Evolutionary conservation across 2,797 vertebrate species (phyloP), one percentile per base, ranked within the genome.

Genomic region (Morelia viridis): DNA sequence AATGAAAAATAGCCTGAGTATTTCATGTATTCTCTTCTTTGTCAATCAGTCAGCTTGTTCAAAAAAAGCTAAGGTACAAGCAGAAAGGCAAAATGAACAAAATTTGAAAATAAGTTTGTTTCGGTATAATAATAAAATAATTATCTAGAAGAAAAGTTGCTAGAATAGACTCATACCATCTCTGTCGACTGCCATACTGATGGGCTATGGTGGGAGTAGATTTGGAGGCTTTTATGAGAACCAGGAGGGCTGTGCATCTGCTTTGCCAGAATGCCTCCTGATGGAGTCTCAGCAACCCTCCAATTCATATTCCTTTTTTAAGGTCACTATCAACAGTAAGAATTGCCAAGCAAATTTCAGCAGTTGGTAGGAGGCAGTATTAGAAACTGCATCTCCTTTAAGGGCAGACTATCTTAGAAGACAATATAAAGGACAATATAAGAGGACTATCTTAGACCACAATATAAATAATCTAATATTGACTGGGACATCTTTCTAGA

Each of bases 1-100:
- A 97, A 85, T 96, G 35, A 93, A 95, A 94, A 96, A 96, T 90
- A 96, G 94, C 76, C 96, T 96, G 93, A 96, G 94, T 91, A 90
- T 83, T 95, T 90, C 89, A 53, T 92, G 64, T 3, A 57, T 8
- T 61, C 46, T 71, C 87, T 12, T 17, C 56, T 92, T 62, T 5
- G 50, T 35, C 85, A 92, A 92, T 93, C 89, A 17, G 56, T 80
- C 13, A 94, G 60, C 86, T 93, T 90, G 80, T 93, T 93, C 93
- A 86, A 64, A 58, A 89, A 19, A 62, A 83, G 22, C 58, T 85
- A 84, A 93, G 87, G 35, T 86, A 88, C 2, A 84, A n/a, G 17
- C 28, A 85, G 56, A 89, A 85, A 50, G 26, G 26, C 11, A 84
- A 24, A 50, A 65, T 41, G 31, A 71, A 76, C 31, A 1, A 91